A percentile compares a stretch with the other conserved stretches of the same genome.
Evolutionary conservation across 1,140 invertebrate genomes (phyloP).

Genomic region (Cydia splendana): DNA sequence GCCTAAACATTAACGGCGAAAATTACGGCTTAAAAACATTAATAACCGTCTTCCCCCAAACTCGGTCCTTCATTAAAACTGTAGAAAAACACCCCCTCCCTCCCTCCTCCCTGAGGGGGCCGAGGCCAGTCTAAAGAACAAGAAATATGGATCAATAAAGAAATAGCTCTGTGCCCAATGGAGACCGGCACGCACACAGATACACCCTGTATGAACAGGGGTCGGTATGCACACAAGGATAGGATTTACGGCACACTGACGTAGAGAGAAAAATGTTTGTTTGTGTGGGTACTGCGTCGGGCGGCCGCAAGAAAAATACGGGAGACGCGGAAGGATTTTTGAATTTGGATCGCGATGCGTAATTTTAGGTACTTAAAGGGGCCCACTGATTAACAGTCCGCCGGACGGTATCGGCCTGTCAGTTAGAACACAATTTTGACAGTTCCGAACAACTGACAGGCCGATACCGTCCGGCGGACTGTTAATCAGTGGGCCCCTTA

Average conservation of each 20-base stretch:
- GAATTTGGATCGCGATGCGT: constrained; percentile 17
- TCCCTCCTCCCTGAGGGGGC: constrained; percentile 46
- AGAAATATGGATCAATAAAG: constrained; percentile 80
- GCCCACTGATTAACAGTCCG: no score
- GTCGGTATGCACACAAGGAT: constrained; percentile 45
- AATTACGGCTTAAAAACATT: constrained; percentile 77
- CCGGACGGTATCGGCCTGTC: no score
- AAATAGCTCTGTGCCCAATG: constrained; percentile 78
- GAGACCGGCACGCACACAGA: constrained; percentile 71
- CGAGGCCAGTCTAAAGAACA: constrained; percentile 76
- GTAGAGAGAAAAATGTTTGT: constrained; percentile 24
- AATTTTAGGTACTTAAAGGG: background rate
- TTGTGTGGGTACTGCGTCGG: constrained; percentile 51
- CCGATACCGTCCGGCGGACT: no score
- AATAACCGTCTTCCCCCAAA: constrained; percentile 64
- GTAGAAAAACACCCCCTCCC: constrained; percentile 74
- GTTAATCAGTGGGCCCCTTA: no score
- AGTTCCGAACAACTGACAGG: no score
- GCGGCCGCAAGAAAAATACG: constrained; percentile 45
- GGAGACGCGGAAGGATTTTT: constrained; percentile 29
- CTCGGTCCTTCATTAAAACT: constrained; percentile 75
- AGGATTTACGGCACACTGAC: background rate
- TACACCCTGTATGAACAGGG: constrained; percentile 43
- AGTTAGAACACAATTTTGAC: no score
- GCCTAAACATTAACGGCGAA: constrained; percentile 57